Evolutionary conservation across 2,888 invertebrate genomes (phyloP), one percentile per base, ranked within the genome.

Genomic region (Campoletis raptor): DNA sequence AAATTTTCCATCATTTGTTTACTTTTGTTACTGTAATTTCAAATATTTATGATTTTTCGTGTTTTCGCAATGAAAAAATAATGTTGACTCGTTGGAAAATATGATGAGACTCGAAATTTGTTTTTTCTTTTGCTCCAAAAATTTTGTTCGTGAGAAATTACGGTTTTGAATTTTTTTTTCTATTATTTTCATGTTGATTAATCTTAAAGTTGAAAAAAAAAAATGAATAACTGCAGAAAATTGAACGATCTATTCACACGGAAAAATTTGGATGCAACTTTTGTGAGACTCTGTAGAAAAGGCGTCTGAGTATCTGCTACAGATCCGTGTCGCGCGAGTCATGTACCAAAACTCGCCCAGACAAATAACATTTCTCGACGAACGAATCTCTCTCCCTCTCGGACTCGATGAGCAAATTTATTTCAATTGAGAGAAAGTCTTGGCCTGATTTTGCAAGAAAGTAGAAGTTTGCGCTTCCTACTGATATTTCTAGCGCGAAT

Each of bases 251-350:
- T 1, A 30, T 24, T 1, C 1, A 30, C 61, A 3, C 21, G 15
- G 30, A 15, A 30, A 10, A 61, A 61, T 24, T 61, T 30, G 30
- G 30, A 30, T 10, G 30, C 15, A 30, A 61, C 30, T 61, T 61
- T 61, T 61, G 61, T 24, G 30, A 61, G 30, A 61, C 30, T 15
- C 61, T 61, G 61, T 61, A 61, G 15, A 15, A 61, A 78, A 42
- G 36, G 64, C 61, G 76, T 64, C 24, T 9, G 48, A 64, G 61
- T 76, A 83, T 87, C 83, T 83, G 88, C 73, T 83, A 61, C 70
- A 76, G 83, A 79, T 88, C 83, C 87, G 85, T 79, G 77, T 81
- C 70, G 76, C 74, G 73, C 64, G 72, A 70, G 64, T 73, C 72
- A 54, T 52, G 64, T 73, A 67, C 40, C 21, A 64, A 81, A 82